Evolutionary conservation across 2,797 vertebrate species (phyloP), one percentile per base, ranked within the genome.

Genomic region (Euthynnus affinis): DNA sequence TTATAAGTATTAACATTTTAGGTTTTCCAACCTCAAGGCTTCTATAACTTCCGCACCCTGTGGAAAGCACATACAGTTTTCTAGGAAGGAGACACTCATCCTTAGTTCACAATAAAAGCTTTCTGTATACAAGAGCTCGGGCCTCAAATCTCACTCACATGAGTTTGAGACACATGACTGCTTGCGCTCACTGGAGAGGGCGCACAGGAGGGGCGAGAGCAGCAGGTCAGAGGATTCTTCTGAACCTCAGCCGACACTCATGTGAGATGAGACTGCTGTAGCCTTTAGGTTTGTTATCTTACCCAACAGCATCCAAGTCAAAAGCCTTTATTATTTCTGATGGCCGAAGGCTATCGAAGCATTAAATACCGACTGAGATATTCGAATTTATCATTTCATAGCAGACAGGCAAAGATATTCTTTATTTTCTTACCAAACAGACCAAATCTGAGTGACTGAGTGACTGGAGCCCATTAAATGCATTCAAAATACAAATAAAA

Each of bases 141-240:
- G 83, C 88, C 89, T 91, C 87, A 94, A 94, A 95, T 95, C 94
- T 93, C 87, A 62, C 90, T 94, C 94, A 95, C 94, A 94, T 94
- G 94, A 92, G 92, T 65, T 76, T 48, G 55, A 91, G 85, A 92
- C 94, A 95, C 93, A 95, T 95, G 94, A 95, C 93, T 85, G 80
- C 81, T 81, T 88, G 85, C 57, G 55, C 89, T 87, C 61, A 76
- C 69, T 74, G 83, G 89, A 87, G 74, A 78, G 78, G 71, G 80
- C 40, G 44, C 84, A 84, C 78, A 83, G 75, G 85, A 90, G 90
- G 88, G 81, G 86, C 83, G 76, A 71, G 84, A 88, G 83, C 84
- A 87, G 88, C 88, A 83, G 91, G 91, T 91, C 86, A 88, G 86
- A 80, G 80, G 84, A 92, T 84, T 91, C 84, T 74, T 92, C 81